These are phyloP conservation scores for Bombus affinis DNA, from an alignment of 1,140 invertebrate genomes.

Conservation along the genomic window DNA sequence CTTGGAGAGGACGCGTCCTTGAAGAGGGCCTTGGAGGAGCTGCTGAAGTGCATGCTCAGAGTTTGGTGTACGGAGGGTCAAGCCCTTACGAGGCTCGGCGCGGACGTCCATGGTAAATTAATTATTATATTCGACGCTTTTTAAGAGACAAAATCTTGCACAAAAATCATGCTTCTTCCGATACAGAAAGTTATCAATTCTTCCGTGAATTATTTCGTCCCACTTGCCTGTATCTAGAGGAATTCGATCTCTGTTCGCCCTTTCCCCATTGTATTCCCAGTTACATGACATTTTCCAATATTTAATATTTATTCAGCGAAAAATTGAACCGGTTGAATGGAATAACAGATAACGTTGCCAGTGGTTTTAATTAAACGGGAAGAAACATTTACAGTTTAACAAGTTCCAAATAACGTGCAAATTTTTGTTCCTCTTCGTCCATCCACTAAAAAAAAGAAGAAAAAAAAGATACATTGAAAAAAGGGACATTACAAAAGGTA, in stretches of 20 bases:
- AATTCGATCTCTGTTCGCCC: neutral
- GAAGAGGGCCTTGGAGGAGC: slow-evolving; percentile 88
- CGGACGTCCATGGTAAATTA: slow-evolving; percentile 72
- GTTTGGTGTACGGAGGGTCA: slow-evolving; percentile 91
- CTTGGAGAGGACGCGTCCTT: slow-evolving; percentile 83
- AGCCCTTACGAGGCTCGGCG: slow-evolving; percentile 83
- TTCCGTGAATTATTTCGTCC: too few species aligned
- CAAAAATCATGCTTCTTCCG: neutral
- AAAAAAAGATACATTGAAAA: neutral
- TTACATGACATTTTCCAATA: neutral
- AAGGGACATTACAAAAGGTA: neutral
- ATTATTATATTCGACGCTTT: too few species aligned
- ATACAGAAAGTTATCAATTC: neutral
- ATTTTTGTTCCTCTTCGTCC: neutral
- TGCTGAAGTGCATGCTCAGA: slow-evolving; percentile 90
- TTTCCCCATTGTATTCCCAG: neutral
- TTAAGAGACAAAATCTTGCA: too few species aligned
- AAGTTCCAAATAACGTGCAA: neutral
- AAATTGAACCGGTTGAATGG: neutral
- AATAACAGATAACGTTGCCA: neutral
- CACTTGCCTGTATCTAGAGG: neutral
- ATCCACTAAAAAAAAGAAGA: neutral
- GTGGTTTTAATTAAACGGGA: neutral
- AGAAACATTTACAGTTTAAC: neutral
- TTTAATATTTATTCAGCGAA: slow-evolving; percentile 3